A percentile compares a stretch with the other conserved stretches of the same genome.
Evolutionary conservation across 1,140 invertebrate genomes (phyloP).

Genomic region (Pseudomyrmex flavicornis): DNA sequence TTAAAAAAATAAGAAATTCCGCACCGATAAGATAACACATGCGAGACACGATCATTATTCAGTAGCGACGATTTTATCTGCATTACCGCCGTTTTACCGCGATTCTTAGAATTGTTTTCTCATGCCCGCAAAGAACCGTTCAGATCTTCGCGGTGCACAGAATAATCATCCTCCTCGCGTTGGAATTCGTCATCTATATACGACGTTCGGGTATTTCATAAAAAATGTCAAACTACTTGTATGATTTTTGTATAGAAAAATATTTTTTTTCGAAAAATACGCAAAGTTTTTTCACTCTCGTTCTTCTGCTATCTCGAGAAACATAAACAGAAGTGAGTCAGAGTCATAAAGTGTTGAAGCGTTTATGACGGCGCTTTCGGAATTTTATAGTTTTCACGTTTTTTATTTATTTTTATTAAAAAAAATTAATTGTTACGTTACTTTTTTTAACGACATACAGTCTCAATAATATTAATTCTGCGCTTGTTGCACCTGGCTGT

Average conservation of each 20-base stretch:
- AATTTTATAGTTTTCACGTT: conserved; percentile 7
- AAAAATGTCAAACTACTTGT: no score
- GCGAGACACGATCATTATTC: conserved; percentile 12
- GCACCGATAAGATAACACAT: conserved; percentile 40
- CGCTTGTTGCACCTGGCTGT: background rate
- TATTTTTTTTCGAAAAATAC: no score
- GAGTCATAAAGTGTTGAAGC: background rate
- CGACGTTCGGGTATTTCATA: background rate
- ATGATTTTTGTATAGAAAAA: no score
- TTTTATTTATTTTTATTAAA: background rate
- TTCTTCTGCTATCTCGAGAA: background rate
- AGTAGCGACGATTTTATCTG: conserved; percentile 28
- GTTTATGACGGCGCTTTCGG: background rate
- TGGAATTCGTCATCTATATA: background rate
- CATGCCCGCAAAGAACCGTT: conserved; percentile 16
- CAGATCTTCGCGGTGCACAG: background rate
- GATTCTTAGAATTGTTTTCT: conserved; percentile 38
- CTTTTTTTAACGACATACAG: background rate
- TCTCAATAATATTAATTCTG: conserved; percentile 10
- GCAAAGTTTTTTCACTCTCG: background rate
- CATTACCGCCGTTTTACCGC: background rate
- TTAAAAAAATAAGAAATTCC: conserved; percentile 18
- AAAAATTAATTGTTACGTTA: background rate
- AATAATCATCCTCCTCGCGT: background rate
- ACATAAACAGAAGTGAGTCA: background rate